Conservation (phyloP, 2,888 invertebrate genomes). For the Drosophila affinis region DNA sequence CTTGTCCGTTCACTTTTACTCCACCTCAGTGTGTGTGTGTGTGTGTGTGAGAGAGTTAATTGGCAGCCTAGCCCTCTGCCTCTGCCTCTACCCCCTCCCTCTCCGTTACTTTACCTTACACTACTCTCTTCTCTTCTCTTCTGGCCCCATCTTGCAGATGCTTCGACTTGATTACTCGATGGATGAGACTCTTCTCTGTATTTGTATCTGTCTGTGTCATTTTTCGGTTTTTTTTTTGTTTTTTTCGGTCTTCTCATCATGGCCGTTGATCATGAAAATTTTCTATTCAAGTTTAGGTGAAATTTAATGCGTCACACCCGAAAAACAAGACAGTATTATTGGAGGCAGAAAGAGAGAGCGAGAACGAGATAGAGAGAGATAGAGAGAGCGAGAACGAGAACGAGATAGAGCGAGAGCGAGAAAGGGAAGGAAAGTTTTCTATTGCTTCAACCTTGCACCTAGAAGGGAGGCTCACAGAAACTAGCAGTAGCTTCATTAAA, state of each 20-base stretch:
- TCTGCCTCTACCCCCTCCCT: not conserved
- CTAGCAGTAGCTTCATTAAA: not conserved
- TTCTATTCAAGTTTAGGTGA: slow-evolving; percentile 77
- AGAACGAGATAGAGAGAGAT: not conserved
- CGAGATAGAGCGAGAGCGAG: no score
- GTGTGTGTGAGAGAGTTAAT: slow-evolving; percentile 29
- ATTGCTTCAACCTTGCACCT: not conserved
- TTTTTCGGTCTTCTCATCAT: slow-evolving; percentile 48
- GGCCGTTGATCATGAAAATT: slow-evolving; percentile 76
- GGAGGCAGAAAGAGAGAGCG: not conserved
- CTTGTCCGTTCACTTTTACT: slow-evolving; percentile 79
- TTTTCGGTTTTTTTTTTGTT: slow-evolving; percentile 3
- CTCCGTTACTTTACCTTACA: not conserved
- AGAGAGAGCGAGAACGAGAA: not conserved
- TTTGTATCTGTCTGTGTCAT: slow-evolving; percentile 2
- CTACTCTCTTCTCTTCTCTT: not conserved
- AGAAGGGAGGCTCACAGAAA: not conserved
- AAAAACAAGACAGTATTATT: not conserved
- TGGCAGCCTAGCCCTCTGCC: slow-evolving; percentile 11
- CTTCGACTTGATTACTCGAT: slow-evolving; percentile 38
- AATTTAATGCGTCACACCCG: slow-evolving; percentile 57
- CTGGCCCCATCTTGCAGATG: slow-evolving; percentile 28
- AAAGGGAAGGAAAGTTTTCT: slow-evolving; percentile 8
- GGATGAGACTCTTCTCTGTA: slow-evolving; percentile 34
- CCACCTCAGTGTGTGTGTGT: slow-evolving; percentile 23